Evolutionary conservation across 1,140 invertebrate genomes (phyloP).

Genomic region (Wiebesia pumilae): DNA sequence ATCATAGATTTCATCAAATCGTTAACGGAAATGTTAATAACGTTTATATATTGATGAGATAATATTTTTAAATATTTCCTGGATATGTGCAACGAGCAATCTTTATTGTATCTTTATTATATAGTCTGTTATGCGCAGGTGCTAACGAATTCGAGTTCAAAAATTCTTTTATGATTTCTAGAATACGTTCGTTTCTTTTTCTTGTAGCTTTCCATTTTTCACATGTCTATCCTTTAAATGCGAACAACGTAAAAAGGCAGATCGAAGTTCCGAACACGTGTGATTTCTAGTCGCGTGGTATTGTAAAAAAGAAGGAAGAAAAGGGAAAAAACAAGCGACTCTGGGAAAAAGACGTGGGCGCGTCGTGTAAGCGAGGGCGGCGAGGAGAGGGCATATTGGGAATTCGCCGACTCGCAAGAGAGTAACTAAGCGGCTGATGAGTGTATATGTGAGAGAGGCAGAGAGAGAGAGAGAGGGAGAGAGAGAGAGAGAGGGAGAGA

Average conservation of each 20-base stretch:
- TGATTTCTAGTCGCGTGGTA: constrained; percentile 19
- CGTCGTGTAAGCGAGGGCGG: constrained; percentile 50
- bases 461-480: constrained; percentile 8
- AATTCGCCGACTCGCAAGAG: constrained; percentile 8
- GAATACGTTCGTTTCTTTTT: background rate
- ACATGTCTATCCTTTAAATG: background rate
- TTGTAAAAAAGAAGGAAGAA: constrained; percentile 40
- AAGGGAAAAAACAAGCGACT: background rate
- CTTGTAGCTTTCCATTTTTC: background rate
- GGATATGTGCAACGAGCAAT: background rate
- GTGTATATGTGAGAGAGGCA: no score
- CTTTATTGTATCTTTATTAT: background rate
- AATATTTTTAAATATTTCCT: background rate
- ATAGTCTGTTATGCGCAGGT: background rate
- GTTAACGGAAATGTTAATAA: background rate
- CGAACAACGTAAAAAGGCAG: background rate
- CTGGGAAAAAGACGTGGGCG: constrained; percentile 22
- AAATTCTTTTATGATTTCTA: constrained; percentile 18
- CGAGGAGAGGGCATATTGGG: constrained; percentile 20
- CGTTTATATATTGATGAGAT: background rate
- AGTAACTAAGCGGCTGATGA: no score
- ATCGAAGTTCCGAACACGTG: constrained; percentile 42
- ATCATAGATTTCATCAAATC: background rate
- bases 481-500: constrained; percentile 7
- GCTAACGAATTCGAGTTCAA: background rate